phyloP scores from a whole-genome alignment of 2,797 vertebrate genomes.

The Pipistrellus pygmaeus region DNA sequence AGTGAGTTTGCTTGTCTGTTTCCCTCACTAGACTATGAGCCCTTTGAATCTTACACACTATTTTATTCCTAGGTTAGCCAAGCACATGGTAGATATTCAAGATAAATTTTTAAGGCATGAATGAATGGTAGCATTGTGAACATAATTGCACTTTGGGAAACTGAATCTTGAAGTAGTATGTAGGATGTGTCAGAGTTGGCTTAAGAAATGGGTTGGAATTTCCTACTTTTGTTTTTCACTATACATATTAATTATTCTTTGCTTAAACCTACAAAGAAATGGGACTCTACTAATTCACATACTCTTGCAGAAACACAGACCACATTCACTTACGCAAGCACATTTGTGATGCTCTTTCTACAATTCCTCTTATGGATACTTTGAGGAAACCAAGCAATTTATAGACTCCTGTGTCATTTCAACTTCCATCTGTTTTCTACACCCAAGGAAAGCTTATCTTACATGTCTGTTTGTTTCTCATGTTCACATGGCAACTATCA shows the following conservation, averaged over 20 bases:
- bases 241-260: not conserved
- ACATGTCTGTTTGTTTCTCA: not conserved
- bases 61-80: not conserved
- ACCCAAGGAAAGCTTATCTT: not conserved
- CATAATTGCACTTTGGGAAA: not conserved
- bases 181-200: not conserved
- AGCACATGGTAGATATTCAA: not conserved
- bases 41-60: not conserved
- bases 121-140: not conserved
- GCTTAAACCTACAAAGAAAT: not conserved
- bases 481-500: not conserved
- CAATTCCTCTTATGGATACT: not conserved
- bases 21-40: not conserved
- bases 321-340: not conserved
- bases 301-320: not conserved
- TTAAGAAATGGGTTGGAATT: conserved; percentile 12
- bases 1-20: not conserved
- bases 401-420: not conserved
- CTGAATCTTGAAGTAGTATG: not conserved
- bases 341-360: not conserved
- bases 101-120: not conserved
- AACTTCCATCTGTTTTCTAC: not conserved
- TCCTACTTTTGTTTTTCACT: not conserved
- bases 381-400: not conserved
- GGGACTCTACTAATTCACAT: not conserved